A percentile compares a stretch with the other conserved stretches of the same genome.
phyloP scores from a whole-genome alignment of 2,113 vertebrate genomes.

The Dasyurus viverrinus region DNA sequence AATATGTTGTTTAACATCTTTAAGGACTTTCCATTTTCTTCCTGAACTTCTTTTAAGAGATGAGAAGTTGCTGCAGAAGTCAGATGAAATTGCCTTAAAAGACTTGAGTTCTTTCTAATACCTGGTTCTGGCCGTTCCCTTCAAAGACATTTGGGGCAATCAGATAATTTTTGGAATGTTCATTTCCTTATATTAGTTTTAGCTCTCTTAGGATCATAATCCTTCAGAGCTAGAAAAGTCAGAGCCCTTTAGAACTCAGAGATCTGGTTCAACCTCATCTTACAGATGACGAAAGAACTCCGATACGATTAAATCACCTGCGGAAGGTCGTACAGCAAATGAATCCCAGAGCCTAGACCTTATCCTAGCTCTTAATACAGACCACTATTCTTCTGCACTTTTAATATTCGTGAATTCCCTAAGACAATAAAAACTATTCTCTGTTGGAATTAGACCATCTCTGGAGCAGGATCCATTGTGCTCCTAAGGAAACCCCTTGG shows the following conservation, averaged over 20 bases:
- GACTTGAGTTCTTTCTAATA: neutral
- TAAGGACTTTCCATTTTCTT: slow-evolving; percentile 31
- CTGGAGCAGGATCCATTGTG: neutral
- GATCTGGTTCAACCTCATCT: neutral
- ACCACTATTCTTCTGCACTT: neutral
- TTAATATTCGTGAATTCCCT: neutral
- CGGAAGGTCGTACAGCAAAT: neutral
- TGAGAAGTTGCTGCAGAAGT: neutral
- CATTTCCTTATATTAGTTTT: neutral
- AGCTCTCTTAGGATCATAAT: slow-evolving; percentile 4
- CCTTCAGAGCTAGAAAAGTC: neutral
- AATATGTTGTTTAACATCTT: slow-evolving; percentile 27
- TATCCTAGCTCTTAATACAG: neutral
- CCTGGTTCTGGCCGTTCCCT: neutral
- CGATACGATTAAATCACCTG: neutral
- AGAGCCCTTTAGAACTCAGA: neutral
- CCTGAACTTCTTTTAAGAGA: neutral
- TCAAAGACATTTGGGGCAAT: neutral
- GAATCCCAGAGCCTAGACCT: neutral
- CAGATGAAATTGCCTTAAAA: neutral
- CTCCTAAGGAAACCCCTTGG: neutral
- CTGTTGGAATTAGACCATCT: neutral
- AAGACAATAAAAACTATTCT: neutral
- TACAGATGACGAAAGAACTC: neutral
- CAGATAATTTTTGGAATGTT: neutral